These are phyloP conservation scores for Drepana arcuata DNA, from an alignment of 1,140 invertebrate genomes.

Conservation along the genomic window DNA sequence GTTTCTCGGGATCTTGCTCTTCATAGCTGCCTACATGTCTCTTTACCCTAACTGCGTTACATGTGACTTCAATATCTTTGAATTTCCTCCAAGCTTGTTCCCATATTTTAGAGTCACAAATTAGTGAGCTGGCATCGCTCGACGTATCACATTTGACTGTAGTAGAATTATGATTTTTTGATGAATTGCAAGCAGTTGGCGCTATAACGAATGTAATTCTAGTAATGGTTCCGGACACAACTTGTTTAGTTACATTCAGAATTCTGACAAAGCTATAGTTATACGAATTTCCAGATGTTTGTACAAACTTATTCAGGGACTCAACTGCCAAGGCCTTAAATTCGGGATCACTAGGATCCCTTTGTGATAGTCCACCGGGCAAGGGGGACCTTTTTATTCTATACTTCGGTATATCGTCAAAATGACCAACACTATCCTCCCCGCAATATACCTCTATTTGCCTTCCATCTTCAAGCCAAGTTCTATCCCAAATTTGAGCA, in stretches of 20 bases:
- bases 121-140: too few species aligned
- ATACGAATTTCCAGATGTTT: constrained; percentile 1
- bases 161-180: constrained; percentile 10
- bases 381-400: constrained; percentile 3
- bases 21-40: constrained; percentile 5
- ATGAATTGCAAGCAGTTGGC: constrained; percentile 3
- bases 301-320: constrained; percentile 15
- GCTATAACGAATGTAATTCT: constrained; percentile 24
- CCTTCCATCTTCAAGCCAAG: constrained; percentile 72
- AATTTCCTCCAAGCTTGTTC: constrained; percentile 17
- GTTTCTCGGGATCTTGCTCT: constrained; percentile 18
- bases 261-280: constrained; percentile 7
- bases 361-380: constrained; percentile 4
- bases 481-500: constrained; percentile 73
- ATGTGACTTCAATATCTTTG: constrained; percentile 20
- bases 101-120: constrained; percentile 28
- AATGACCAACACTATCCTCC: constrained; percentile 11
- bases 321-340: constrained; percentile 16
- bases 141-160: too few species aligned
- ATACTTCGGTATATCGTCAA: constrained; percentile 3
- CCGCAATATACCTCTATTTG: constrained; percentile 63
- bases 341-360: constrained; percentile 12
- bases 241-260: constrained; percentile 12
- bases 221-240: constrained; percentile 18
- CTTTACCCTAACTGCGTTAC: constrained; percentile 14